Evolutionary conservation across 2,888 invertebrate species (phyloP), one percentile per base, ranked within the genome.

Genomic region (Fabriciana adippe): DNA sequence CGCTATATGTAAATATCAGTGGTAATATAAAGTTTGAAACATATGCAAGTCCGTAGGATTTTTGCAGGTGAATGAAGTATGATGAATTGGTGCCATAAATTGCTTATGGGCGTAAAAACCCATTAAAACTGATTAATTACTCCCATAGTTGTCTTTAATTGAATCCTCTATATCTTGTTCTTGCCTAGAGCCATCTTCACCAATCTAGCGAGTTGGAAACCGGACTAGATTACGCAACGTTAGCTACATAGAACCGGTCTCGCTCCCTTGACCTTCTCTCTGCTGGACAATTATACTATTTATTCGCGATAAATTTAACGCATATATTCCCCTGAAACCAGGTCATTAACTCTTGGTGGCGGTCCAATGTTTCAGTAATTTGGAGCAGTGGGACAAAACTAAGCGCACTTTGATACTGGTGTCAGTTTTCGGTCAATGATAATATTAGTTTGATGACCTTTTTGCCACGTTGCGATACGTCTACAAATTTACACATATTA

Each of bases 361-460:
- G 83, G 89, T 88, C 92, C 92, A 92, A 92, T 87, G 86, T 82
- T 85, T 81, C 74, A 74, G 83, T 82, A 86, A 90, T 88, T 84
- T 83, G 79, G 89, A 83, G 78, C 85, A 89, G 83, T 89, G 85
- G 90, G 89, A 90, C 89, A 91, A 86, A 85, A 84, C 79, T 81
- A 80, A 82, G 81, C 62, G 57, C 53, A 79, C 81, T 55, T 55
- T 50, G 60, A 60, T 41, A 50, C 54, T 45, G 61, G 62, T 67
- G 67, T 67, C 66, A 55, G 47, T 66, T 64, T 57, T 57, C 65
- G 47, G 47, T 21, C 45, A 41, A 26, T 50, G 59, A 59, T 66
- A 61, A 66, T 63, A 54, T 51, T 35, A 41, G 50, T 61, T 61
- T 16, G 14, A 61, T 53, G 21, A 41, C 35, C 53, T 53, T 53